Evolutionary conservation across 2,113 vertebrate species (phyloP).

Genomic region (Cardinalis cardinalis): DNA sequence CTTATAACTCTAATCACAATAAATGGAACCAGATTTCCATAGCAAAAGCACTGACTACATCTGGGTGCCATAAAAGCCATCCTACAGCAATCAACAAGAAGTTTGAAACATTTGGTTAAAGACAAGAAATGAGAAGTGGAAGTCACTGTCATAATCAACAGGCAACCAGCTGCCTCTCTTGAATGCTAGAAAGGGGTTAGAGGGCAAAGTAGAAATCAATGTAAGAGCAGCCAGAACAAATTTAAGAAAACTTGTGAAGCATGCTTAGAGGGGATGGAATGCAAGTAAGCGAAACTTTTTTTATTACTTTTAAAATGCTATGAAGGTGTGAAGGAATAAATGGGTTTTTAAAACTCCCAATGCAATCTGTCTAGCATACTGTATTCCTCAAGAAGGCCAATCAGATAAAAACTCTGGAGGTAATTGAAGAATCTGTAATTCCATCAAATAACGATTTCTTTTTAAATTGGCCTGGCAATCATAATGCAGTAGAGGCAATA

Average conservation of each 20-base stretch:
- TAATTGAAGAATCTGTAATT: constrained; percentile 42
- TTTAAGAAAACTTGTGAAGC: neutral
- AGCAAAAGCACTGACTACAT: neutral
- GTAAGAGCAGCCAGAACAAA: neutral
- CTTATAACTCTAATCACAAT: neutral
- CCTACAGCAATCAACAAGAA: neutral
- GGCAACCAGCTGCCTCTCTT: neutral
- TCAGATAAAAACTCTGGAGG: constrained; percentile 26
- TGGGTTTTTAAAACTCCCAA: neutral
- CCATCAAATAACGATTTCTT: neutral
- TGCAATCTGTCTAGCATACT: neutral
- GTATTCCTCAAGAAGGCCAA: neutral
- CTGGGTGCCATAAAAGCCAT: neutral
- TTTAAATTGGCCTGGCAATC: constrained; percentile 25
- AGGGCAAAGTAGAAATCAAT: neutral
- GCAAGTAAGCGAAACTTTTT: neutral
- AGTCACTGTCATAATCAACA: neutral
- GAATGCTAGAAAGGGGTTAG: neutral
- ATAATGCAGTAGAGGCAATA: neutral
- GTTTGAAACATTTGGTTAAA: neutral
- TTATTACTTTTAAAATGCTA: neutral
- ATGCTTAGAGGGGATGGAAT: neutral
- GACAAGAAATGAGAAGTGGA: neutral
- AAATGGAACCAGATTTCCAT: neutral
- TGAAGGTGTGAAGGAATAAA: neutral